These are phyloP conservation scores for Meloidogyne chitwoodi DNA, from an alignment of 1,140 invertebrate species.

Conservation along the genomic window DNA sequence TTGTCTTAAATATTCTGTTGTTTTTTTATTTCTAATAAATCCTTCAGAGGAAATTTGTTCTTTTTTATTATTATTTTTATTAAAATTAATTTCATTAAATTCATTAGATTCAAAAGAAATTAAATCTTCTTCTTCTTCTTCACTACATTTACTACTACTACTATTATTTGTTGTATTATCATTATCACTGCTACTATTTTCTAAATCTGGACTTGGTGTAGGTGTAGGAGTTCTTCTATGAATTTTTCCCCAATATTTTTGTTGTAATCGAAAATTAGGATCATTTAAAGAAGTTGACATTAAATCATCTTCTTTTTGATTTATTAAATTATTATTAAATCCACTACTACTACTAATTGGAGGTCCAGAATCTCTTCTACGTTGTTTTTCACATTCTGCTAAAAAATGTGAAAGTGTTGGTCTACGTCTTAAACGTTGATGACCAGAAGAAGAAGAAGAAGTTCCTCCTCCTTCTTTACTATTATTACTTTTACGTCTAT, in stretches of 20 bases:
- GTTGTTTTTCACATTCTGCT: constrained; percentile 25
- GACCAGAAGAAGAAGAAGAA: no score
- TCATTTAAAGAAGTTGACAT: constrained; percentile 17
- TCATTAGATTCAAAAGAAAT: background rate
- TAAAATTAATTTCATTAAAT: background rate
- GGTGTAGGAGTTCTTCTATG: constrained; percentile 13
- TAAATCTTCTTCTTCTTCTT: background rate
- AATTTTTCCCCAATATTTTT: constrained; percentile 48
- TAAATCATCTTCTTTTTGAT: constrained; percentile 7
- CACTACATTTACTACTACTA: background rate
- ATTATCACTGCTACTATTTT: background rate
- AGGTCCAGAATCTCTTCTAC: constrained; percentile 14
- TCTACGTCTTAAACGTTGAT: constrained; percentile 19
- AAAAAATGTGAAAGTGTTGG: constrained; percentile 31
- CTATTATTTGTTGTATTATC: background rate
- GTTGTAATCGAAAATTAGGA: constrained; percentile 33
- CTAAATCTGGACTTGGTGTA: background rate
- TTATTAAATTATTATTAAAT: constrained; percentile 16
- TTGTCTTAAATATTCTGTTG: background rate
- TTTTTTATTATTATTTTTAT: background rate
- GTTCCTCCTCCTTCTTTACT: background rate
- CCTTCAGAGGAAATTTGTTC: background rate
- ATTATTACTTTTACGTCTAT: background rate
- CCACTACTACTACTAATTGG: background rate
- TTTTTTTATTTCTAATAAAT: background rate